Conservation (phyloP, 1,140 invertebrate species). For the Drosophila cardini region DNA sequence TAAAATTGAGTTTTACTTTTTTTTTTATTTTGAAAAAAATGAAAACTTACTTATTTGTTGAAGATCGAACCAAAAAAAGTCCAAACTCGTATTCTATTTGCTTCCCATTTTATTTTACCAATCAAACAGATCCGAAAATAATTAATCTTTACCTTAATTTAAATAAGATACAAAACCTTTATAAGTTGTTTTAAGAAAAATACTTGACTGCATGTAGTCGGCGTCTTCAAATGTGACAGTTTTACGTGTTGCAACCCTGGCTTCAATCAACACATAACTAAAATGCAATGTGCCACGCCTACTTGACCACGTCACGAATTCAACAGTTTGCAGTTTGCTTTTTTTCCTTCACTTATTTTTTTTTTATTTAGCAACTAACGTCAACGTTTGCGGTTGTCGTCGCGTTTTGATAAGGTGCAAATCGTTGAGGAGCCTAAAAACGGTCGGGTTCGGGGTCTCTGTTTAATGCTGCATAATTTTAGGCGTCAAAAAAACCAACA, state of each 20-base stretch:
- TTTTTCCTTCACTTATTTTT: slow-evolving; percentile 1
- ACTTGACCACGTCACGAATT: slow-evolving; percentile 9
- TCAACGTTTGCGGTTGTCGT: slow-evolving; percentile 48
- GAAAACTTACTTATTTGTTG: too few relatives aligned
- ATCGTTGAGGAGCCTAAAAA: slow-evolving; percentile 55
- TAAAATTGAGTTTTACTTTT: background rate
- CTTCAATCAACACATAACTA: slow-evolving; percentile 22
- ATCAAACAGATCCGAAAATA: too few relatives aligned
- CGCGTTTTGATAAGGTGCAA: slow-evolving; percentile 66
- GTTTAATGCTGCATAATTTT: slow-evolving; percentile 81
- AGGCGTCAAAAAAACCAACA: slow-evolving; percentile 75
- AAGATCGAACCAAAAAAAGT: too few relatives aligned
- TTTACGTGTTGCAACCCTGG: slow-evolving; percentile 13
- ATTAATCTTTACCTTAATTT: too few relatives aligned
- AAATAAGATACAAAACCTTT: too few relatives aligned
- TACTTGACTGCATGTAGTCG: too few relatives aligned
- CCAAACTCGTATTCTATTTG: too few relatives aligned
- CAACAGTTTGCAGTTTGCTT: slow-evolving; percentile 25
- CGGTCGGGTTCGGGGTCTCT: slow-evolving; percentile 46
- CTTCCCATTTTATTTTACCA: too few relatives aligned
- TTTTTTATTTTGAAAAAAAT: too few relatives aligned
- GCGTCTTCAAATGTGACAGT: too few relatives aligned
- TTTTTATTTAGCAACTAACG: slow-evolving; percentile 27
- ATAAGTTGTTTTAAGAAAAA: too few relatives aligned
- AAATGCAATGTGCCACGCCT: slow-evolving; percentile 36